Conservation (phyloP, 1,140 invertebrate species). For the Plectus sambesii region DNA sequence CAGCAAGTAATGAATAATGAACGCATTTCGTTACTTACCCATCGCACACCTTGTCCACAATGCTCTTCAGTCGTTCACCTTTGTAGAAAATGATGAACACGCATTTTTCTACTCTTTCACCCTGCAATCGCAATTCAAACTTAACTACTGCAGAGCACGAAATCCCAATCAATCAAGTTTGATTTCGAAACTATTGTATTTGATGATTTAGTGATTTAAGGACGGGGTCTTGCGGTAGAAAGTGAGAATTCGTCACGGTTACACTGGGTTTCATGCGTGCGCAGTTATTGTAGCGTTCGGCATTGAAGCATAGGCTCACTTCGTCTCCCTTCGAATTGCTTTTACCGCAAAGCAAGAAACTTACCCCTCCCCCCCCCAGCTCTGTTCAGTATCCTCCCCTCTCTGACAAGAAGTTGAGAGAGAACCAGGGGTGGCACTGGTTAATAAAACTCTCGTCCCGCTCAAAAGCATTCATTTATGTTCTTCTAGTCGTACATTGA, state of each 20-base stretch:
- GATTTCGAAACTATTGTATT: conserved; percentile 5
- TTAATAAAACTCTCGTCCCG: too few species aligned
- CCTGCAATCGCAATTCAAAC: conserved; percentile 51
- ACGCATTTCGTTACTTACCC: conserved; percentile 54
- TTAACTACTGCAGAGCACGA: too few species aligned
- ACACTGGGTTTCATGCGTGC: too few species aligned
- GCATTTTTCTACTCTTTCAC: conserved; percentile 80
- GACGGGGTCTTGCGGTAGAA: conserved; percentile 2
- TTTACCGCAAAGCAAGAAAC: too few species aligned
- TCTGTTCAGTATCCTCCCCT: too few species aligned
- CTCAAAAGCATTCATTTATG: too few species aligned
- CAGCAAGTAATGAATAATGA: not conserved
- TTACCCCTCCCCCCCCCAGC: too few species aligned
- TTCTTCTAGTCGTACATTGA: conserved; percentile 6
- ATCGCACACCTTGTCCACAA: conserved; percentile 93
- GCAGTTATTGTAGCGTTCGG: too few species aligned
- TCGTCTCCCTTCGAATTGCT: too few species aligned
- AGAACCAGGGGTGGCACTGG: too few species aligned
- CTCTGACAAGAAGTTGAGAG: too few species aligned
- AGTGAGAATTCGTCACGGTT: not conserved
- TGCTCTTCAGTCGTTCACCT: conserved; percentile 86
- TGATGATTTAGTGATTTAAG: conserved; percentile 1
- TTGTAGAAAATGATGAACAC: conserved; percentile 98
- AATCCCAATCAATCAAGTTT: not conserved
- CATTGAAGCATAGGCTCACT: too few species aligned